phyloP scores from a whole-genome alignment of 2,888 invertebrate species.

The Pyralis farinalis region DNA sequence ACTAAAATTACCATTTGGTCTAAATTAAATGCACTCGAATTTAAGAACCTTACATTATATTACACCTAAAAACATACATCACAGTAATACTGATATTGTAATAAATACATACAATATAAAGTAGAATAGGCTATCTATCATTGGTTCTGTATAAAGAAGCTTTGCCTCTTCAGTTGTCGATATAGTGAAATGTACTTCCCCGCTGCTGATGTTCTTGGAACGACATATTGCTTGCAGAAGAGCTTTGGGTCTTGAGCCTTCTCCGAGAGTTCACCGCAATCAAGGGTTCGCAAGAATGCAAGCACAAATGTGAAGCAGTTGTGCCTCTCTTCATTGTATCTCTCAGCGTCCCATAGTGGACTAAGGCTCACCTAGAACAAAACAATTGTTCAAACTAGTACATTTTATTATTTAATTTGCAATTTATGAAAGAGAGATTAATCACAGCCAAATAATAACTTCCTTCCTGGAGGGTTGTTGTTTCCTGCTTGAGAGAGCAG shows the following conservation, averaged over 20 bases:
- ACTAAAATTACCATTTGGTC: slow-evolving; percentile 63
- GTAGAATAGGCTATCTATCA: slow-evolving; percentile 49
- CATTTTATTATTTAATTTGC: too few relatives aligned
- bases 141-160: slow-evolving; percentile 70
- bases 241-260: slow-evolving; percentile 84
- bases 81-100: slow-evolving; percentile 75
- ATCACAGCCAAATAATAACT: too few relatives aligned
- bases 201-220: slow-evolving; percentile 90
- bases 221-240: slow-evolving; percentile 91
- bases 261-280: slow-evolving; percentile 85
- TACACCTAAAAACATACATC: slow-evolving; percentile 68
- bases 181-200: slow-evolving; percentile 92
- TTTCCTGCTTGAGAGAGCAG: too few relatives aligned
- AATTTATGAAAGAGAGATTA: too few relatives aligned
- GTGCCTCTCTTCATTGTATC: slow-evolving; percentile 88
- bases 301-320: slow-evolving; percentile 95
- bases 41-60: slow-evolving; percentile 58
- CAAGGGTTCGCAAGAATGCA: slow-evolving; percentile 87
- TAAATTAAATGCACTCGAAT: slow-evolving; percentile 73
- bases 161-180: slow-evolving; percentile 83
- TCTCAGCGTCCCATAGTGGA: slow-evolving; percentile 83
- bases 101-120: slow-evolving; percentile 46
- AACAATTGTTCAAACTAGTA: slow-evolving; percentile 3
- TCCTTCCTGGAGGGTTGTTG: too few relatives aligned
- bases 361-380: slow-evolving; percentile 72